These are phyloP conservation scores for Holacanthella duospinosa DNA, from an alignment of 2,888 invertebrate species.

Conservation along the genomic window DNA sequence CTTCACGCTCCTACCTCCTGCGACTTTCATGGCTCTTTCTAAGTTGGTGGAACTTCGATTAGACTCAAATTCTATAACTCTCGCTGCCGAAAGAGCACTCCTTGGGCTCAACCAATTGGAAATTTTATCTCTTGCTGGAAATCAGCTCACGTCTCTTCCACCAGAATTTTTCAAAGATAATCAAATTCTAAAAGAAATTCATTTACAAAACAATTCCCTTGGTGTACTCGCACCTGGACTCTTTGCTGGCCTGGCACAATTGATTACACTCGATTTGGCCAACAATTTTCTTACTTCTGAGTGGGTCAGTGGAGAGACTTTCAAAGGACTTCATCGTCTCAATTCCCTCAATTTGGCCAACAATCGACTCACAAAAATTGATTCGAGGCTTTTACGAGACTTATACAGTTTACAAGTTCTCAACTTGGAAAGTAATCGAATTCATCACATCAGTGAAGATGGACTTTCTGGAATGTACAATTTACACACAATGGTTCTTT, in stretches of 20 bases:
- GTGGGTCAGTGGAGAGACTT: conserved; percentile 64
- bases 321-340: conserved; percentile 62
- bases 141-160: conserved; percentile 66
- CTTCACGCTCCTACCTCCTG: conserved; percentile 61
- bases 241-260: conserved; percentile 62
- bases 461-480: conserved; percentile 65
- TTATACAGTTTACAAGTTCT: conserved; percentile 68
- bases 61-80: conserved; percentile 63
- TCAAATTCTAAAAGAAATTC: conserved; percentile 65
- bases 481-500: conserved; percentile 67
- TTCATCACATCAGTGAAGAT: conserved; percentile 65
- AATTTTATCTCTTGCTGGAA: conserved; percentile 66
- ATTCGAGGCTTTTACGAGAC: conserved; percentile 64
- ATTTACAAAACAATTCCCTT: conserved; percentile 70
- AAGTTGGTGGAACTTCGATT: conserved; percentile 62
- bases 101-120: conserved; percentile 62
- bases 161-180: conserved; percentile 70
- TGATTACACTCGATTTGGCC: conserved; percentile 64
- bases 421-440: conserved; percentile 65
- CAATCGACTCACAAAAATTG: conserved; percentile 63
- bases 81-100: conserved; percentile 65
- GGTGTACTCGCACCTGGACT: conserved; percentile 68
- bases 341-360: conserved; percentile 65
- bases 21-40: conserved; percentile 58
- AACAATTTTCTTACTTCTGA: conserved; percentile 69